phyloP scores from a whole-genome alignment of 2,797 vertebrate species.

The Argyrosomus regius region DNA sequence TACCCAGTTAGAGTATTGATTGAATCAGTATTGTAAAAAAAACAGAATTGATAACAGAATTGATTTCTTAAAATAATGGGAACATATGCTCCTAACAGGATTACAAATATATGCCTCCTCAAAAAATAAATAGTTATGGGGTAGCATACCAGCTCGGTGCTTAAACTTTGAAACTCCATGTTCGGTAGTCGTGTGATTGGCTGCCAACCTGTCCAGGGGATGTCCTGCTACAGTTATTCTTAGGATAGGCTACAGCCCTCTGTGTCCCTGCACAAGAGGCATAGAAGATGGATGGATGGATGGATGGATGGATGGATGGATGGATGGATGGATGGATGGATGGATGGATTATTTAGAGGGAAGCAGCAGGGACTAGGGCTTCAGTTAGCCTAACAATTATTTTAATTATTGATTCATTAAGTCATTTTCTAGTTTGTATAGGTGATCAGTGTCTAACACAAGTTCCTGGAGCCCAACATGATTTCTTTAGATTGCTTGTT shows the following conservation, averaged over 20 bases:
- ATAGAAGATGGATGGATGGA: neutral
- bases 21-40: slow-evolving; percentile 20
- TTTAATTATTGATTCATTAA: neutral
- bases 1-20: slow-evolving; percentile 16
- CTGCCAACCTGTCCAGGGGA: neutral
- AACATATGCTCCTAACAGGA: slow-evolving; percentile 24
- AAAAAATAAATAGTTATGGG: neutral
- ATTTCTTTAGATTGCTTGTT: neutral
- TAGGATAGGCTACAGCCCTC: neutral
- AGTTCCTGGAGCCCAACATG: neutral
- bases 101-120: slow-evolving; percentile 12
- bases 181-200: neutral
- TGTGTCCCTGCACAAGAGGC: neutral
- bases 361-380: neutral
- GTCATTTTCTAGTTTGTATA: neutral
- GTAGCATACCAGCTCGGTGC: neutral
- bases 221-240: neutral
- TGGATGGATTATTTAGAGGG: neutral
- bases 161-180: neutral
- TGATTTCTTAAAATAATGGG: slow-evolving; percentile 40
- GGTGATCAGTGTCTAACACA: neutral
- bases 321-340: neutral
- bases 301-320: neutral
- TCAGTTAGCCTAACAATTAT: neutral
- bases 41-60: slow-evolving; percentile 20